Evolutionary conservation across 2,113 vertebrate genomes (phyloP), one percentile per base, ranked within the genome.

Genomic region (Nothoprocta pentlandii): DNA sequence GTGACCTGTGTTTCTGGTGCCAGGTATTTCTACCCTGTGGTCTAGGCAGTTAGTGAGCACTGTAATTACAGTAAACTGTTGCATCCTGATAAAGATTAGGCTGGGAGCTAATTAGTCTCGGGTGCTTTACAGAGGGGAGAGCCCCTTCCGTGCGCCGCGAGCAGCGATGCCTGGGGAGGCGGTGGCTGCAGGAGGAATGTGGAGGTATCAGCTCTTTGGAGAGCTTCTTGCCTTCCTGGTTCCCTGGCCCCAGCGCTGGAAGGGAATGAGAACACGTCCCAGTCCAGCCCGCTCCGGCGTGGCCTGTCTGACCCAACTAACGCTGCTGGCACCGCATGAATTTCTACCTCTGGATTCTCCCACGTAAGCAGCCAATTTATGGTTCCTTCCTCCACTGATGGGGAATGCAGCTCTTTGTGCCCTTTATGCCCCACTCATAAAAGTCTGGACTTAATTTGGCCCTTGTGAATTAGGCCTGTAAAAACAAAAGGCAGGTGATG

Each of bases 401-500:
- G 85, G 64, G 74, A 78, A 87, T 95, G 92, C 83, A 82, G 83
- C 41, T 89, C 70, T 69, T 20, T 90, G 80, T 97, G 92, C 90
- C 90, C 95, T 94, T 89, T 89, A 62, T 89, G 74, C 76, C 85
- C 62, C n/a, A 73, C 87, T 94, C 75, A 6, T 92, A 89, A 91
- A 92, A 93, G 73, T 78, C 80, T 92, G 93, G 56, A 53, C 83
- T 95, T 96, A 91, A 87, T 93, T 95, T 89, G 80, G 94, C 94
- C 83, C 67, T 13, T 87, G 89, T 80, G 94, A 92, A 92, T 92
- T 93, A 76, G 70, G 63, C 74, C 87, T 89, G 87, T 92, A 78
- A 94, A 93, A 94, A 91, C 91, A 89, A 95, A 95, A 94, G 93
- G 89, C 82, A 94, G 96, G 87, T 91, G 86, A 87, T 87, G 71